A percentile compares a stretch with the other conserved stretches of the same genome.
These are phyloP conservation scores for Sycobia sp. DNA, from an alignment of 1,140 invertebrate species.

Conservation along the genomic window DNA sequence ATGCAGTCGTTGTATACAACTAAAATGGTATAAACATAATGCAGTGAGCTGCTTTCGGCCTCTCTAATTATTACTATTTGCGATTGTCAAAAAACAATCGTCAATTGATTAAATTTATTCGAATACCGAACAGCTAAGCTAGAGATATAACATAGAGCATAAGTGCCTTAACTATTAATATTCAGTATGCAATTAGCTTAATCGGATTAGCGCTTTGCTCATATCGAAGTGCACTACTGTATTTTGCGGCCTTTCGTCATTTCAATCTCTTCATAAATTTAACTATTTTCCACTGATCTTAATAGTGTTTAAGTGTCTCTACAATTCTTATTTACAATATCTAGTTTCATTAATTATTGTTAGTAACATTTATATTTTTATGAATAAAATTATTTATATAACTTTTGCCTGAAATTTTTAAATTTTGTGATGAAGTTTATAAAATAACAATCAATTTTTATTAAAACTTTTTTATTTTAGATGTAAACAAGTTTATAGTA, in stretches of 20 bases:
- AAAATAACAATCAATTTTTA: too few relatives aligned
- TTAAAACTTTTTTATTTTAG: too few relatives aligned
- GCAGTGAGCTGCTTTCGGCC: too few relatives aligned
- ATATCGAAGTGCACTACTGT: constrained; percentile 10
- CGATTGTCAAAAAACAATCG: not conserved
- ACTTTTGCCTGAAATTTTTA: too few relatives aligned
- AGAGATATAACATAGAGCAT: not conserved
- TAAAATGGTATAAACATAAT: too few relatives aligned
- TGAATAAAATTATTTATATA: too few relatives aligned
- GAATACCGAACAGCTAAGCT: not conserved
- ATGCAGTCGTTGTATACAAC: too few relatives aligned
- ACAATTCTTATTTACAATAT: not conserved
- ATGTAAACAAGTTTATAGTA: too few relatives aligned
- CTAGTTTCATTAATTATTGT: not conserved
- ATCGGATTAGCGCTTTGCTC: constrained; percentile 12
- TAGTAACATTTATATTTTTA: not conserved
- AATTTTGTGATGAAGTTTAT: too few relatives aligned
- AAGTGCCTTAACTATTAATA: constrained; percentile 17
- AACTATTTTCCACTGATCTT: not conserved
- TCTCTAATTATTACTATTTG: too few relatives aligned
- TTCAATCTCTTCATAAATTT: too few relatives aligned
- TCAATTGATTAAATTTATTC: not conserved
- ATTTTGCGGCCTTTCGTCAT: constrained; percentile 16
- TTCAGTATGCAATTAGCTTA: constrained; percentile 19
- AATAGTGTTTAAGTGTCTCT: not conserved